Base-by-base conservation (phyloP, 2,888 invertebrate species). In the Sialis lutaria region DNA sequence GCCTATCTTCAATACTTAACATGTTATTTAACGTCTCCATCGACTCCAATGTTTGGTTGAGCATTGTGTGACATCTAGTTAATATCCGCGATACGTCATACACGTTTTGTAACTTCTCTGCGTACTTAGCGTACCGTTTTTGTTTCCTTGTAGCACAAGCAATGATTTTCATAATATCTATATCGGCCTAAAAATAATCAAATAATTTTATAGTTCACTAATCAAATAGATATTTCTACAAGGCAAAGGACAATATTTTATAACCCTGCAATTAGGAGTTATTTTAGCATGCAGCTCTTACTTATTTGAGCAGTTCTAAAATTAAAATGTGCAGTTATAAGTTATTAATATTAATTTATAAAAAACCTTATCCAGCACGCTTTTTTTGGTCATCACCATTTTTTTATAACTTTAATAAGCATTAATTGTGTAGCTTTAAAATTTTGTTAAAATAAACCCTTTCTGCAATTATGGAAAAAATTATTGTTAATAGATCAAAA, bases 1-100 rank as follows among this genome's bases (percentile, higher is more conserved):
- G 65, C 9, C 88, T 74, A 54, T 89, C 85, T 12, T 83, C 82
- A 43, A 82, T 73, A 31, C 91, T 90, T 33, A 95, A 67, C 52
- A 82, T 66, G 56, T 82, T 78, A 59, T 95, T 95, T 41, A 95
- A 69, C 10, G 81, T 77, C 59, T 92, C 90, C 60, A 91, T 74
- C 44, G 85, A 84, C 59, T 86, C 89, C 1, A 92, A 65, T 1
- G 87, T 86, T 67, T 89, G 83, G 63, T 86, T 85, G 12, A 95
- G 68, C 47, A 85, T 66, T 48, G 81, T 78, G 61, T 88, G 84
- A 58, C 91, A 89, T 31, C 85, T 72, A 35, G 81, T 80, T 46
- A 95, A 64, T 58, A 89, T 86, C 55, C 85, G 80, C 0, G 87
- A 82, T 9, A 93, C 74, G 51, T 90, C 85, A 43, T 83, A 79